phyloP scores from a whole-genome alignment of 2,113 vertebrate genomes.

The Erythrolamprus reginae region DNA sequence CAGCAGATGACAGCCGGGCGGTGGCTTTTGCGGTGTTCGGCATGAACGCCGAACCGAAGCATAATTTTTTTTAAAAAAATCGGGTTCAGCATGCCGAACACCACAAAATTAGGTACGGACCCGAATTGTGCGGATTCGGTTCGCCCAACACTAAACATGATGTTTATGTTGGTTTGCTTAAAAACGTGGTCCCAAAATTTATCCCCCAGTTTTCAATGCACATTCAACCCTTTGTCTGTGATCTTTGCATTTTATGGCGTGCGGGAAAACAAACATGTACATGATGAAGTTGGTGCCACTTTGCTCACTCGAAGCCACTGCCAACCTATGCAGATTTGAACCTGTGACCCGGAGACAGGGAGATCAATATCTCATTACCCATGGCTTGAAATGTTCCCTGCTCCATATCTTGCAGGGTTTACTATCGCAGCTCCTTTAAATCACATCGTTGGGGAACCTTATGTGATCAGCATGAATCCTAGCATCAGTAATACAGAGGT shows the following conservation, averaged over 20 bases:
- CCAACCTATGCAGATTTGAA: not conserved
- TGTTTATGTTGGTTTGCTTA: not conserved
- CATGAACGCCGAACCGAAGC: no score
- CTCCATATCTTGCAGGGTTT: conserved; percentile 32
- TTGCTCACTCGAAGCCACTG: not conserved
- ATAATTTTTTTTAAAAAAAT: no score
- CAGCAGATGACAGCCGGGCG: no score
- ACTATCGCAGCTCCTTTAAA: conserved; percentile 22
- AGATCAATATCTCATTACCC: conserved; percentile 35
- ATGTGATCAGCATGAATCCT: conserved; percentile 40
- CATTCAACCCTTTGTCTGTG: not conserved
- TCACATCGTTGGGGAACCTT: conserved; percentile 18
- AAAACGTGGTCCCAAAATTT: not conserved
- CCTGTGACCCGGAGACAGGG: conserved; percentile 10
- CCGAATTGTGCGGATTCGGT: no score
- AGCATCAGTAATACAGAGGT: not conserved
- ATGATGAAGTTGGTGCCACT: fast-evolving
- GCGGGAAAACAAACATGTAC: not conserved
- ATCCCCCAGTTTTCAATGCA: not conserved
- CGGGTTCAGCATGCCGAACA: no score
- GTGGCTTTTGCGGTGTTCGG: no score
- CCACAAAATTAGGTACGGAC: no score
- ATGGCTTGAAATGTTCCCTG: conserved; percentile 12
- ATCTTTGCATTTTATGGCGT: not conserved
- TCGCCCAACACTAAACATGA: no score